Evolutionary conservation across 1,140 invertebrate species (phyloP).

Genomic region (Ceratosolen solmsi): DNA sequence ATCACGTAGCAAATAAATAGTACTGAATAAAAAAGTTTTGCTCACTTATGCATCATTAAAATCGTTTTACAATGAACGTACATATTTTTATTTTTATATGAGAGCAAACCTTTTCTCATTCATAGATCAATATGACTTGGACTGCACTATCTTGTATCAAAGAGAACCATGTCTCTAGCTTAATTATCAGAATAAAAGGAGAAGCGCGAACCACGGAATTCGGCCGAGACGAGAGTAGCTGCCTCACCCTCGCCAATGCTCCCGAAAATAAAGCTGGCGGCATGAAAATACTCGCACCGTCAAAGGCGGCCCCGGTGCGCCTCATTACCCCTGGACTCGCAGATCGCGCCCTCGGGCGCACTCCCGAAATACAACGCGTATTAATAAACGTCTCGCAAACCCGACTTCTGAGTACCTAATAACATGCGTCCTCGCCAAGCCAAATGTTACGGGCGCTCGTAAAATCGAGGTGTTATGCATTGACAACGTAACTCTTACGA

Average conservation of each 20-base stretch:
- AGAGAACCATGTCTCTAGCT: too few species aligned
- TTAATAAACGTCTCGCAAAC: slow-evolving; percentile 34
- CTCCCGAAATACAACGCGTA: slow-evolving; percentile 39
- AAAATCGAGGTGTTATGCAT: not conserved
- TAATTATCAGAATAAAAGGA: too few species aligned
- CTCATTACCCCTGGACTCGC: slow-evolving; percentile 11
- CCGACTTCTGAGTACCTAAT: not conserved
- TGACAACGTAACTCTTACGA: not conserved
- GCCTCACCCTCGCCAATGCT: not conserved
- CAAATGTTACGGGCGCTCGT: too few species aligned
- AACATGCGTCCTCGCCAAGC: not conserved
- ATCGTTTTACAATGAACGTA: too few species aligned
- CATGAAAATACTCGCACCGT: not conserved
- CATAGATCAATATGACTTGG: too few species aligned
- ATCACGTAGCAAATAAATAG: too few species aligned
- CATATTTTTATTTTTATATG: too few species aligned
- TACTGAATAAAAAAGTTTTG: too few species aligned
- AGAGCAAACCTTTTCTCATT: too few species aligned
- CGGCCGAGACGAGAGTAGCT: too few species aligned
- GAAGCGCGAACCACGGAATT: not conserved
- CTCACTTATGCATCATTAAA: too few species aligned
- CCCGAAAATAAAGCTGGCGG: not conserved
- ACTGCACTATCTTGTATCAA: too few species aligned
- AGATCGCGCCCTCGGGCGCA: not conserved
- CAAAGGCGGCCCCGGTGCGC: not conserved